Evolutionary conservation across 2,888 invertebrate genomes (phyloP).

Genomic region (Anarsia innoxiella): DNA sequence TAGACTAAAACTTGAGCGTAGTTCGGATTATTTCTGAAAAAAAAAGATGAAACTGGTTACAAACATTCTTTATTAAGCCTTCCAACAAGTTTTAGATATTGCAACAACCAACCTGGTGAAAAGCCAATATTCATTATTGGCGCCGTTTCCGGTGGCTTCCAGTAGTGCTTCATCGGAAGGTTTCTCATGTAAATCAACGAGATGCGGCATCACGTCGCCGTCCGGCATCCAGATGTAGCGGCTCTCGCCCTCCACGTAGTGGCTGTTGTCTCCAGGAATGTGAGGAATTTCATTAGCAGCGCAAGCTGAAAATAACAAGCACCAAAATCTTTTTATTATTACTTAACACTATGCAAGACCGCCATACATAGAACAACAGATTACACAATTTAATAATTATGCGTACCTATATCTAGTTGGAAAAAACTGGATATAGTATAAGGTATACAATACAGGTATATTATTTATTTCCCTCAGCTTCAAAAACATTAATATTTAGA

Average conservation of each 20-base stretch:
- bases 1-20: slow-evolving; percentile 36
- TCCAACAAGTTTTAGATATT: too few species aligned
- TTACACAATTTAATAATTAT: neutral
- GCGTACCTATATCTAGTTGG: too few species aligned
- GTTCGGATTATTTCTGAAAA: too few species aligned
- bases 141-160: slow-evolving; percentile 36
- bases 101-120: slow-evolving; percentile 36
- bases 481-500: too few species aligned
- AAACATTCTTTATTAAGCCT: neutral
- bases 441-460: too few species aligned
- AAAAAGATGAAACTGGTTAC: neutral
- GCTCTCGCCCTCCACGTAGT: slow-evolving; percentile 59
- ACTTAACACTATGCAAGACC: too few species aligned
- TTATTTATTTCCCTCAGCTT: too few species aligned
- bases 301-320: too few species aligned
- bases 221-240: slow-evolving; percentile 65
- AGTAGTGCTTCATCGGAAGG: slow-evolving; percentile 27
- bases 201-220: slow-evolving; percentile 39
- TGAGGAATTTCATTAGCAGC: slow-evolving; percentile 34
- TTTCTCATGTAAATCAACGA: slow-evolving; percentile 45
- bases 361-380: too few species aligned
- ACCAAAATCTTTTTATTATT: too few species aligned
- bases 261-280: slow-evolving; percentile 55
- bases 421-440: too few species aligned
- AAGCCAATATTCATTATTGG: slow-evolving; percentile 51